Base-by-base conservation (phyloP, 2,113 vertebrate species). In the Calyptomena viridis region DNA sequence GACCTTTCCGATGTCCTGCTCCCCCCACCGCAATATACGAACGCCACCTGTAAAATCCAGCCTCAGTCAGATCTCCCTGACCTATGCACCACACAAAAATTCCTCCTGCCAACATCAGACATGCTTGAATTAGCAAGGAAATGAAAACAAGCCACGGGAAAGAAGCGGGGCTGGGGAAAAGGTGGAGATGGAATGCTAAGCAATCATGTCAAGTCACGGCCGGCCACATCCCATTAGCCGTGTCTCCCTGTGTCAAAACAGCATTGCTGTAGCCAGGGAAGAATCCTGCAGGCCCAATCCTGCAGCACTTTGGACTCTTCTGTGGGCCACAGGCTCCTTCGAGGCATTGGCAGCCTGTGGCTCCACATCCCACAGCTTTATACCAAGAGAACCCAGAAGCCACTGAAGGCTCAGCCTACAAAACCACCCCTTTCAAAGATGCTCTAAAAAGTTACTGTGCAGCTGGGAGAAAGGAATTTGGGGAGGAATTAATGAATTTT, bases 61-160 rank as follows among this genome's bases (percentile, higher is more conserved):
- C 3, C 39, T 30, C 67, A 31, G 63, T 17, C 78, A 46, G 53
- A 80, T 63, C 82, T 77, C 71, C 62, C 46, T 73, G 66, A 68
- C 44, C 63, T 84, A 14, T 56, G 64, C 58, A 81, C 90, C 42
- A 8, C 25, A 33, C 47, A 72, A 16, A 82, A 69, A 74, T 42
- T 85, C 82, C 78, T 94, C 66, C 30, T 42, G 55, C 84, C 72
- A 67, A 73, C 87, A 73, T 92, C 81, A 89, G 84, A 47, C 40
- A 89, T 37, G 71, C 84, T 87, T 89, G 89, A 87, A 74, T 91
- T 82, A 93, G 66, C 69, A 92, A 87, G 84, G 81, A 93, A 93
- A 95, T 85, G 50, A 94, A 94, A 95, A 95, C 75, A 94, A 77
- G 72, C 15, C 89, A n/a, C 69, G 67, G 66, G 69, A 71, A 95